Evolutionary conservation across 1,140 invertebrate species (phyloP), one percentile per base, ranked within the genome.

Genomic region (Drosophila mayri): DNA sequence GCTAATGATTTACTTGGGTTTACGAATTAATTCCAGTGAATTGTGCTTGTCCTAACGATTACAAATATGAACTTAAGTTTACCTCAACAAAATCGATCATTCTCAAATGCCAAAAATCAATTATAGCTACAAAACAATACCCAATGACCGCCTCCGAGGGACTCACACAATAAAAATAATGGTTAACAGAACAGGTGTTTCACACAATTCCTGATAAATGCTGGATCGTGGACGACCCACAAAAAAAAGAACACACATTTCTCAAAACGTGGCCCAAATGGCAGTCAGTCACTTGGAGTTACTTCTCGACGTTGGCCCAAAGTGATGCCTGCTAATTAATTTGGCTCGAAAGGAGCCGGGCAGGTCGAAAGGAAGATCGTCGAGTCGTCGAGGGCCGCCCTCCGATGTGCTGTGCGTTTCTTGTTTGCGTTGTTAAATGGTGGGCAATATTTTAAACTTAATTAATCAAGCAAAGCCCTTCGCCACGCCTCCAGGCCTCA

Each of bases 371-470:
- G 50, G 16, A 62, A 54, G 59, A n/a, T 30, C 44, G 41, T 16
- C 12, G 30, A 46, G 44, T 58, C 47, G 44, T 59, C 35, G 32
- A 59, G 60, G 63, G 35, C n/a, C 55, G 37, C 60, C 30, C 30
- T 52, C n/a, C 16, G 50, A 55, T 44, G 76, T 43, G 74, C 49
- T 61, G 73, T 49, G 75, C 40, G 72, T 43, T 76, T 70, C 78
- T 63, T 57, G 63, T 68, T 77, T 60, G 37, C 37, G 57, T 81
- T 79, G 81, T 77, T 80, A 87, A 87, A 87, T 87, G 81, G 77
- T 82, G 70, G 81, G 85, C 76, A 67, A 87, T 90, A 84, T 90
- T 81, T 87, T 87, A 84, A 87, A 84, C 80, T 80, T 83, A 87
- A 87, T 87, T 90, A 90, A 87, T 87, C 84, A 87, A 75, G 68